Base-by-base conservation (phyloP, 53 echinoderm and acorn worm genomes). In the Henricia sp. region DNA sequence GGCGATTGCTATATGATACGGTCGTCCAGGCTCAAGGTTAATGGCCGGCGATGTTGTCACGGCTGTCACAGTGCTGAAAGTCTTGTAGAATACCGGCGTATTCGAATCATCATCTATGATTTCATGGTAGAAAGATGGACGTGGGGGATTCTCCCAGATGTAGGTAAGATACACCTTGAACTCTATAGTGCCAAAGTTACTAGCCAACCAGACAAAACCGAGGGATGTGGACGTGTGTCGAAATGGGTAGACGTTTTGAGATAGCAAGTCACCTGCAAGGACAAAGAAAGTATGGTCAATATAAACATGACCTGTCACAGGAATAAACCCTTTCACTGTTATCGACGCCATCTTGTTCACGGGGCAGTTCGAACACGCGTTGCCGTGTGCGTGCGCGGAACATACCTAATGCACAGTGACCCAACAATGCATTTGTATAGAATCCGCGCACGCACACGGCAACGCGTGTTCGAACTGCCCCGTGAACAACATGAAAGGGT, bases 1-100 rank as follows among this genome's bases (percentile, higher is more conserved):
- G 1, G 0, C 16, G 56, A 77, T 23, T 16, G 0, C 24, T 27
- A 77, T n/a, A 35, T 62, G 30, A 34, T 80, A 80, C 10, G 43
- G 8, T 21, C 19, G 5, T 34, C 80, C 80, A 5, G 80, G 80
- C 9, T 32, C 32, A 21, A 36, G 64, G 11, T 1, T 9, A 0
- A 8, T 1, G 46, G 3, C 6, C 29, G 21, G 13, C n/a, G 50
- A 16, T 1, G 51, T 0, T 29, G 16, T 25, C 6, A 44, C 1
- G 0, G 24, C n/a, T 17, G 63, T 28, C 46, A 70, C n/a, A 1
- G 30, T 19, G 23, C 3, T 14, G 16, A 80, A 80, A 5, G 40
- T 44, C 32, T 80, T 64, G 48, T 62, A 21, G 64, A 80, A 80
- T 62, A 80, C 62, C 34, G 80, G 48, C 11, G 46, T 80, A 64